Conservation (phyloP, 2,113 vertebrate species). For the Corynorhinus townsendii region DNA sequence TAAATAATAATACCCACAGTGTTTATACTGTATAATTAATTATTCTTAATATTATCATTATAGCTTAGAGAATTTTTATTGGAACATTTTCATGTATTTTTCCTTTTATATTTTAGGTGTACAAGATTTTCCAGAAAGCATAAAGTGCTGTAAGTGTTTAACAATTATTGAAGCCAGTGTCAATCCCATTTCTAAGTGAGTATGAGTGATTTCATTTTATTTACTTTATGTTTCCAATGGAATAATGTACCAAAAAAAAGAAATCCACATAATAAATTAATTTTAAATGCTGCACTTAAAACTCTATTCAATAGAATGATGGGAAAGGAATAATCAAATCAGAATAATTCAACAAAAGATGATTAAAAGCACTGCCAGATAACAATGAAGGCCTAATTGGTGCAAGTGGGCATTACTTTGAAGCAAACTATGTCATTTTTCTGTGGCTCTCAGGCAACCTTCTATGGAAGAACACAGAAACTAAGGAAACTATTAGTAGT, state of each 20-base stretch:
- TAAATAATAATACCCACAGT: not conserved
- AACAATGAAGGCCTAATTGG: not conserved
- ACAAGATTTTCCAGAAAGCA: conserved; percentile 99
- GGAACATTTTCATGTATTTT: not conserved
- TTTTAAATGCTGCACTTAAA: not conserved
- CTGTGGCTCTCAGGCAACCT: not conserved
- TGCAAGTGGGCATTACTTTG: not conserved
- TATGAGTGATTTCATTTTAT: conserved; percentile 61
- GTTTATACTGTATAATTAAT: not conserved
- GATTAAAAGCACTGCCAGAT: not conserved
- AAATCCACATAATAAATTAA: not conserved
- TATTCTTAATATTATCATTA: conserved; percentile 9
- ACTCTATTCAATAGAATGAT: conserved; percentile 27
- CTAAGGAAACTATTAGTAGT: not conserved
- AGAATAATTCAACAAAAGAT: conserved; percentile 13
- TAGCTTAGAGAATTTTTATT: not conserved
- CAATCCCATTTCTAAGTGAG: conserved; percentile 99
- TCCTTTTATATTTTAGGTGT: conserved; percentile 85
- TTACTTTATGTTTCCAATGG: conserved; percentile 10
- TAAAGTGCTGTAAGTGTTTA: conserved; percentile 99
- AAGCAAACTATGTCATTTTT: not conserved
- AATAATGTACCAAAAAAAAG: not conserved
- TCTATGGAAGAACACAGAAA: not conserved
- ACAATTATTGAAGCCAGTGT: conserved; percentile 99
- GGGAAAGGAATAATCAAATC: not conserved